These are phyloP conservation scores for Oncorhynchus masou DNA, from an alignment of 2,113 vertebrate genomes.

Conservation along the genomic window DNA sequence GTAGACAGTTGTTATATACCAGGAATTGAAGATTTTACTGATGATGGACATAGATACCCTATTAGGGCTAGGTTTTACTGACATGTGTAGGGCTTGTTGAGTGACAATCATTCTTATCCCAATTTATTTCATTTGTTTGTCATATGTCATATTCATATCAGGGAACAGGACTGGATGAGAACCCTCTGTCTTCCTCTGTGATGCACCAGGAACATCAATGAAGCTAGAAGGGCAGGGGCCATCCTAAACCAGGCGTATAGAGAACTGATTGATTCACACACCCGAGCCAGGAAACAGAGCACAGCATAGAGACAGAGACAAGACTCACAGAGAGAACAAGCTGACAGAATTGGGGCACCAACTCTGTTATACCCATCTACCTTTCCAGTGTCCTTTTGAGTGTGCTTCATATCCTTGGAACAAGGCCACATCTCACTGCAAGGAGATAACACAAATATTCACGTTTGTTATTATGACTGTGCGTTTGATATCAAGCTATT, in stretches of 20 bases:
- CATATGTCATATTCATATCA: background rate
- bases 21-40: background rate
- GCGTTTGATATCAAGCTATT: background rate
- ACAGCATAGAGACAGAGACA: conserved; percentile 34
- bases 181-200: background rate
- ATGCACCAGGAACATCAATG: background rate
- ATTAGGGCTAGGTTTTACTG: background rate
- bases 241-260: conserved; percentile 48
- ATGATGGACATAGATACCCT: background rate
- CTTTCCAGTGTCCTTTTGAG: conserved; percentile 59
- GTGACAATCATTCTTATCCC: background rate
- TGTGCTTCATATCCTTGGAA: conserved; percentile 54
- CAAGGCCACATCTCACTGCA: conserved; percentile 39
- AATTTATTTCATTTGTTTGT: too few species aligned
- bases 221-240: background rate
- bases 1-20: background rate
- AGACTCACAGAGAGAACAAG: conserved; percentile 52
- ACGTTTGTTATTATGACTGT: conserved; percentile 1
- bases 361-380: conserved; percentile 44
- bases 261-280: conserved; percentile 60
- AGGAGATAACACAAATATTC: conserved; percentile 28
- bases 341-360: conserved; percentile 70
- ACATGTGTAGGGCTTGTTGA: background rate
- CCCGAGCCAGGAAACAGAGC: conserved; percentile 51
- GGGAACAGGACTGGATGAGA: background rate